Conservation (phyloP, 2,113 vertebrate species). For the Heliornis fulica region DNA sequence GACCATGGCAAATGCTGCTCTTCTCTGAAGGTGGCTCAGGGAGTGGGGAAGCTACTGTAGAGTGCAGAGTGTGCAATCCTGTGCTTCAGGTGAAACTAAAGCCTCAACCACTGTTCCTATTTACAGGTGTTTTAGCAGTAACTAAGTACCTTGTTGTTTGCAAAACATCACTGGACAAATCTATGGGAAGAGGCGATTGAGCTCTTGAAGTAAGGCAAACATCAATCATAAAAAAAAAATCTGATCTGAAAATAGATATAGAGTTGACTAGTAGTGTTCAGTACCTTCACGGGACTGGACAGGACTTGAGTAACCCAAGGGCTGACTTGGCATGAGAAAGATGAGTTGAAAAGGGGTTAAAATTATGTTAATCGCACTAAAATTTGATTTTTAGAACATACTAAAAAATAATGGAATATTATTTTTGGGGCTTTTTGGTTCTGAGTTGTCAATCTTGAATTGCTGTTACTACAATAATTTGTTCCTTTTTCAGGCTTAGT, state of each 20-base stretch:
- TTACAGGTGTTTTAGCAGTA: neutral
- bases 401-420: neutral
- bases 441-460: neutral
- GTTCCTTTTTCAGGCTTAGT: neutral
- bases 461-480: neutral
- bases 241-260: too few relatives aligned
- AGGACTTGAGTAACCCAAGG: neutral
- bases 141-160: slow-evolving; percentile 3
- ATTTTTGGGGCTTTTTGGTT: neutral
- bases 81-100: neutral
- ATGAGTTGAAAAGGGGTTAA: neutral
- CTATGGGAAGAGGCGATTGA: neutral
- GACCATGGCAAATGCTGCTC: neutral
- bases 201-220: neutral
- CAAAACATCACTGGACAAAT: neutral
- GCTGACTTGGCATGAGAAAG: neutral
- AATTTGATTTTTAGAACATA: neutral
- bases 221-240: neutral
- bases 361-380: neutral
- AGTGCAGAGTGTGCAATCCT: neutral
- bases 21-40: neutral
- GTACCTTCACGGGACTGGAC: neutral
- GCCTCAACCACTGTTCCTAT: neutral
- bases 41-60: neutral
- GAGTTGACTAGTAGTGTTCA: neutral